These are phyloP conservation scores for Cotesia typhae DNA, from an alignment of 1,140 invertebrate genomes.

Conservation along the genomic window DNA sequence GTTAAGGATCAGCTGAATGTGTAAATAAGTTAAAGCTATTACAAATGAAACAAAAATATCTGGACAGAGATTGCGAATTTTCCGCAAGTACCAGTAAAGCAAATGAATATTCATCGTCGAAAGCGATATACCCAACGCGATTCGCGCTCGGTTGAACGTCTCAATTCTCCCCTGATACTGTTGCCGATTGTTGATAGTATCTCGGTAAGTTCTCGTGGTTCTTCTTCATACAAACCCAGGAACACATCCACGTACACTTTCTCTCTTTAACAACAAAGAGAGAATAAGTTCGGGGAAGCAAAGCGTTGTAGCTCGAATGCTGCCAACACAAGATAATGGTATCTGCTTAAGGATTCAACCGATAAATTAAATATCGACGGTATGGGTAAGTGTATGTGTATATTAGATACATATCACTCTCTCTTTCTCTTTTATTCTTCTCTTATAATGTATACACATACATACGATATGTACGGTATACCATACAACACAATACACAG, in stretches of 20 bases:
- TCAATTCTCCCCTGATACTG: conserved; percentile 34
- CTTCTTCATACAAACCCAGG: background rate
- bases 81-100: background rate
- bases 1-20: too few species aligned
- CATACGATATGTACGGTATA: background rate
- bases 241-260: background rate
- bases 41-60: too few species aligned
- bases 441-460: background rate
- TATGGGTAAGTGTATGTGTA: background rate
- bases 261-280: background rate
- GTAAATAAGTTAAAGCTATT: too few species aligned
- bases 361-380: conserved; percentile 51
- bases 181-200: conserved; percentile 33
- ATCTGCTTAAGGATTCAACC: conserved; percentile 47
- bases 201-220: conserved; percentile 27
- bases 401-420: background rate
- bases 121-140: conserved; percentile 1
- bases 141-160: conserved; percentile 31
- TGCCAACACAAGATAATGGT: conserved; percentile 40
- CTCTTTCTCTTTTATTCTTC: background rate
- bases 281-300: conserved; percentile 2
- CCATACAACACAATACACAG: conserved; percentile 26
- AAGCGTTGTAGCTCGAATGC: conserved; percentile 14
- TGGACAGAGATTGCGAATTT: background rate
- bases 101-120: conserved; percentile 22